Base-by-base conservation (phyloP, 2,113 vertebrate genomes). In the Acrocephalus arundinaceus region DNA sequence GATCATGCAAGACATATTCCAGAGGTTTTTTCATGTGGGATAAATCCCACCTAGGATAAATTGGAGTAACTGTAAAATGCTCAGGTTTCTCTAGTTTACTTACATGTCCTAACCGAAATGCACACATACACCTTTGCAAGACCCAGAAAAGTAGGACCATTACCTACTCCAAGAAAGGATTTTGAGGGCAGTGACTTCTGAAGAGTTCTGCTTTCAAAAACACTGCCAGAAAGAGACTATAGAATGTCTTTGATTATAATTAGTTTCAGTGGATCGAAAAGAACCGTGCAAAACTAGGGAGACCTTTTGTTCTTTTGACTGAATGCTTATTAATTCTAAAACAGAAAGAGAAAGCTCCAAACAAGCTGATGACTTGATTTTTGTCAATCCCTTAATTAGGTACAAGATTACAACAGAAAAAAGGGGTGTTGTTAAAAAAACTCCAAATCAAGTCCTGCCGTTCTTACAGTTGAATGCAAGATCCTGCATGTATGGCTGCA, bases 91-190 rank as follows among this genome's bases (percentile, higher is more conserved):
- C 13, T 48, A 70, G 24, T 84, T 52, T 46, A 46, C 14, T 35
- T 85, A 6, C 18, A 7, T 13, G 3, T 79, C 41, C 48, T 49
- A 23, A 25, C 9, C 16, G 15, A 87, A 91, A 72, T 43, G 33
- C 11, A 33, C 19, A 2, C 0, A 0, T 39, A 5, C 7, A 10
- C n/a, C 48, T 94, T 85, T 68, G 28, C 43, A 67, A 41, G 27
- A 62, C 11, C 17, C 21, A 41, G 45, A 63, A 68, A 72, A 22
- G 8, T 28, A 85, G 15, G 54, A 28, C 24, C 15, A 6, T 72
- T 67, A 39, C 17, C 43, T 86, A 17, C 46, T 77, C 30, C 33
- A 31, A 54, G 52, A 63, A 25, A 48, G 20, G 22, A 72, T 81
- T 89, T 84, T 65, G 35, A 78, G 33, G 41, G 37, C 15, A 45